Evolutionary conservation across 2,797 vertebrate species (phyloP).

Genomic region (Dallia pectoralis): DNA sequence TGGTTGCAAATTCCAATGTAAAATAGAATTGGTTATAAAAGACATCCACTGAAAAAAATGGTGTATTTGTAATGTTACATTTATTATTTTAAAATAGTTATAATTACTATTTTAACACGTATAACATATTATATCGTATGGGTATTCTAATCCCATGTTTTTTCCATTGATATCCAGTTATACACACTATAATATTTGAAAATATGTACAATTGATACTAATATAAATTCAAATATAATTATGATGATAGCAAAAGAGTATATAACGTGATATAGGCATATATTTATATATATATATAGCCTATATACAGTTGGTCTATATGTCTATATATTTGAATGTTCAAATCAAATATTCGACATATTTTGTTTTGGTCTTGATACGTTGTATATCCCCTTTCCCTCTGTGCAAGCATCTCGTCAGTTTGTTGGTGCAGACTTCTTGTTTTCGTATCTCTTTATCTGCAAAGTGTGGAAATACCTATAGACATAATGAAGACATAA

Average conservation of each 20-base stretch:
- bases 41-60: not conserved
- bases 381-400: not conserved
- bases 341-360: not conserved
- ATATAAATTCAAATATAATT: not conserved
- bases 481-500: not conserved
- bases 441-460: not conserved
- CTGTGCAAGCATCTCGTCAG: not conserved
- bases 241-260: not conserved
- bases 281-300: too few relatives aligned
- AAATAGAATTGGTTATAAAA: not conserved
- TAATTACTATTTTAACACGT: not conserved
- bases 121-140: not conserved
- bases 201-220: not conserved
- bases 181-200: not conserved
- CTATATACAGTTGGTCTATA: too few relatives aligned
- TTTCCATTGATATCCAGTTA: not conserved
- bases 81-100: not conserved
- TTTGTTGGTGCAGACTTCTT: not conserved
- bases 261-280: too few relatives aligned
- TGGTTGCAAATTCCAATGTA: not conserved
- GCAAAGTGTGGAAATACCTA: conserved; percentile 5
- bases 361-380: not conserved
- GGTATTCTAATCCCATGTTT: not conserved
- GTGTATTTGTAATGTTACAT: not conserved
- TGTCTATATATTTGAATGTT: not conserved